Evolutionary conservation across 1,140 invertebrate genomes (phyloP), one percentile per base, ranked within the genome.

Genomic region (Bombus superbus): DNA sequence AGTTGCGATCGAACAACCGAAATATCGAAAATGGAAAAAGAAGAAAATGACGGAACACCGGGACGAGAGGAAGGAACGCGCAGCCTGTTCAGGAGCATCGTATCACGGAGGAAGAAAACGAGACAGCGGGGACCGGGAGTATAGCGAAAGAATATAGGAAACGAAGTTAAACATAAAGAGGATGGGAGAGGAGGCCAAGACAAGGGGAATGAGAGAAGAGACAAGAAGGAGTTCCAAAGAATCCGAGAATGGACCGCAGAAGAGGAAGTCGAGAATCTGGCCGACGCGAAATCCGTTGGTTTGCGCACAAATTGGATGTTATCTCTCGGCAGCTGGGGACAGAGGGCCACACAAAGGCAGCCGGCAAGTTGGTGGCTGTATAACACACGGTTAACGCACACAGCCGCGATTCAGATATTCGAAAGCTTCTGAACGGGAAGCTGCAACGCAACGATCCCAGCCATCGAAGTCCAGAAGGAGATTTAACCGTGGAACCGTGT

Each of bases 251-350:
- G 87, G 83, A 69, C 68, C 71, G 83, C 77, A 47, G 38, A 73
- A 53, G 69, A 83, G 90, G 80, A 86, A 89, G 81, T 78, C 87
- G 88, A 82, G 87, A 78, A 89, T 91, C 86, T 89, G 90, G 87
- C 84, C 71, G 47, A 85, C 89, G 90, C 90, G 90, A 92, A 93
- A 94, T 92, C 93, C 92, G 87, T 91, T 87, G 93, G 93, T 94
- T 94, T 93, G 91, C 91, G 92, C 92, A 89, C 93, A 94, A 94
- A 94, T 94, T 94, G 94, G 93, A 94, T 94, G 93, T 94, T 94
- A 94, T 94, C 93, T 91, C 88, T 92, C 88, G 88, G 93, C 93
- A 94, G 93, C 92, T 94, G 94, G 92, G 92, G 92, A 94, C 92
- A 92, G 90, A 86, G 77, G 84, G 82, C 85, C 85, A 89, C 88